Conservation (phyloP, 2,797 vertebrate genomes). For the Fundulus diaphanus region DNA sequence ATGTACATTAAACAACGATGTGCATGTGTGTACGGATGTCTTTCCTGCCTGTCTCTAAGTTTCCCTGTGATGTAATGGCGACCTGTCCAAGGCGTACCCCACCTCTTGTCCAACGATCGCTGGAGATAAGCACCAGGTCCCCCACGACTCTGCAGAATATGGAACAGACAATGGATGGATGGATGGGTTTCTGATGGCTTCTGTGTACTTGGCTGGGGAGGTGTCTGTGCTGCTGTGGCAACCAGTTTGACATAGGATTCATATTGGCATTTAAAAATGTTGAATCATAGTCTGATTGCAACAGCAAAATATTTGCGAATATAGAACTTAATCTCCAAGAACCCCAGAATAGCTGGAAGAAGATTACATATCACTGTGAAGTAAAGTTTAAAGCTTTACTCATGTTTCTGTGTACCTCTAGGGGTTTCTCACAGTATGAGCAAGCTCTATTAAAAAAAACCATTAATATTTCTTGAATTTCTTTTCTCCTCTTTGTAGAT, state of each 20-base stretch:
- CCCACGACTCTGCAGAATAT: too few species aligned
- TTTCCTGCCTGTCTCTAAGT: too few species aligned
- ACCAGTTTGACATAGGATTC: slow-evolving; percentile 38
- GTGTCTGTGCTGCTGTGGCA: slow-evolving; percentile 56
- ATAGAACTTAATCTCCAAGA: background rate
- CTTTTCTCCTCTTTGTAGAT: too few species aligned
- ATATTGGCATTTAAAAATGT: slow-evolving; percentile 44
- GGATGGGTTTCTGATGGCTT: slow-evolving; percentile 71
- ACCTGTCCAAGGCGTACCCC: too few species aligned
- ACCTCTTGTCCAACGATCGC: too few species aligned
- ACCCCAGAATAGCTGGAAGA: background rate
- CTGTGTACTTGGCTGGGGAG: slow-evolving; percentile 46
- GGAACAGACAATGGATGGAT: too few species aligned
- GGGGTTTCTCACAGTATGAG: background rate
- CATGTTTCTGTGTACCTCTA: background rate
- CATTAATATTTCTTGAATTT: background rate
- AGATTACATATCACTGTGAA: background rate
- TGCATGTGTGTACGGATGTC: too few species aligned
- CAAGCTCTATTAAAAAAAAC: background rate
- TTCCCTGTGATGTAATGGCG: too few species aligned
- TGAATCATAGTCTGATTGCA: background rate
- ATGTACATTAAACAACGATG: too few species aligned
- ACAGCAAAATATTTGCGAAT: background rate
- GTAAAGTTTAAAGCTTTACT: background rate
- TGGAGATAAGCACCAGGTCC: too few species aligned